Conservation (phyloP, 92 coral and sea anemone species). For the Actinostola sp. region DNA sequence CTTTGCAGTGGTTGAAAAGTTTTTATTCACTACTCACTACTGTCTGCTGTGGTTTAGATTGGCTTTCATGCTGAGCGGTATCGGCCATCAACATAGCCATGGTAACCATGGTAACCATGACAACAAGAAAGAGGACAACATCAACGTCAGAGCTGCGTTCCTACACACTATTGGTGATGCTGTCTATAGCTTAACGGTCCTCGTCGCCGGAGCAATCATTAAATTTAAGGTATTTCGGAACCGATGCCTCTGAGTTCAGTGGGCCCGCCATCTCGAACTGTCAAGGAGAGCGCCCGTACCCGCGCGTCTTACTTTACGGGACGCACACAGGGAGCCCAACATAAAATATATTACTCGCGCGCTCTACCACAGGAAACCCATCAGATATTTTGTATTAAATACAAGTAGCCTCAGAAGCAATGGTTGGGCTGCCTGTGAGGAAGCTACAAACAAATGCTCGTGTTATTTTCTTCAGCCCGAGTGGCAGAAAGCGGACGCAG, state of each 20-base stretch:
- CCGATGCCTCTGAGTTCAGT: too few relatives aligned
- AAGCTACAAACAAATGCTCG: too few relatives aligned
- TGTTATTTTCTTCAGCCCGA: slow-evolving; percentile 57
- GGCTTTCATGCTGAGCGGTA: slow-evolving; percentile 18
- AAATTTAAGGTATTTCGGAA: slow-evolving; percentile 77
- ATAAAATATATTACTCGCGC: too few relatives aligned
- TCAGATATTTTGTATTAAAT: too few relatives aligned
- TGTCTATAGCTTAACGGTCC: slow-evolving; percentile 72
- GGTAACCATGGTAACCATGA: not conserved
- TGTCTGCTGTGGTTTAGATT: too few relatives aligned
- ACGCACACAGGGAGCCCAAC: too few relatives aligned
- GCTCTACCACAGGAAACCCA: not conserved
- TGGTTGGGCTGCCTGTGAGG: too few relatives aligned
- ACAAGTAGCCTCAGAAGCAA: too few relatives aligned
- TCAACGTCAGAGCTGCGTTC: slow-evolving; percentile 78
- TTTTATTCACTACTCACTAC: too few relatives aligned
- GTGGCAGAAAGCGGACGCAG: slow-evolving; percentile 73
- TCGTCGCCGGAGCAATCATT: slow-evolving; percentile 71
- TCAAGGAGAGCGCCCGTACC: too few relatives aligned
- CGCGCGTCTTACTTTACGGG: not conserved
- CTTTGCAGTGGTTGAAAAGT: too few relatives aligned
- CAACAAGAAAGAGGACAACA: slow-evolving; percentile 40
- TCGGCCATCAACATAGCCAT: slow-evolving; percentile 48
- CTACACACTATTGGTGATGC: slow-evolving; percentile 85
- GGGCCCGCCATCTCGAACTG: too few relatives aligned